Base-by-base conservation (phyloP, 2,888 invertebrate species). In the Zygogramma bicolorata region DNA sequence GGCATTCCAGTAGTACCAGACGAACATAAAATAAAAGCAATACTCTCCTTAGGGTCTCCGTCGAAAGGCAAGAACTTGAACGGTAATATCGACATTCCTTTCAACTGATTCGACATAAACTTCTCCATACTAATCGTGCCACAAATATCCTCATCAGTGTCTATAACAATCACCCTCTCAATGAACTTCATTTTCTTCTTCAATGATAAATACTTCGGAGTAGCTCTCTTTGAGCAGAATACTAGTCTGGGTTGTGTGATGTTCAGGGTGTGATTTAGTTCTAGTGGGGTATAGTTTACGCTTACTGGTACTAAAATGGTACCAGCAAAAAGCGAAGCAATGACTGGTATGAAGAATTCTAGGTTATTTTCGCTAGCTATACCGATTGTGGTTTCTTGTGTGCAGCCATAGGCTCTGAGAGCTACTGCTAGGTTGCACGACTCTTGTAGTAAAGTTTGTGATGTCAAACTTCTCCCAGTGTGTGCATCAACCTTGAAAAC, bases 1-100 rank as follows among this genome's bases (percentile, higher is more conserved):
- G 92, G 91, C 80, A 92, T 85, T 0, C 93, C 93, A 22, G 91
- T 90, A 0, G 93, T 93, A 53, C 93, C 93, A 72, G 93, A 93
- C 49, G 93, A 93, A 84, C 90, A 92, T 69, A 92, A 70, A 46
- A 84, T 78, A 22, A 81, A 75, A 4, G 82, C 81, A n/a, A 88
- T 81, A 29, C 78, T 79, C 29, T 81, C 73, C 34, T 76, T 75
- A 0, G 71, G 58, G 70, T 82, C 75, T 3, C 82, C 71, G 10
- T 77, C 76, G 5, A 68, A 72, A 0, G 75, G 73, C n/a, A 70
- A 18, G 57, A 76, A 79, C 13, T 68, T 62, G n/a, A 66, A 27
- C 2, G 70, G 69, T 1, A 63, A 60, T n/a, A 73, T 27, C n/a
- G n/a, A 42, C 10, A 25, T 65, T 13, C 70, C 74, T 22, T 67